Base-by-base conservation (phyloP, 2,797 vertebrate species). In the Parambassis ranga region DNA sequence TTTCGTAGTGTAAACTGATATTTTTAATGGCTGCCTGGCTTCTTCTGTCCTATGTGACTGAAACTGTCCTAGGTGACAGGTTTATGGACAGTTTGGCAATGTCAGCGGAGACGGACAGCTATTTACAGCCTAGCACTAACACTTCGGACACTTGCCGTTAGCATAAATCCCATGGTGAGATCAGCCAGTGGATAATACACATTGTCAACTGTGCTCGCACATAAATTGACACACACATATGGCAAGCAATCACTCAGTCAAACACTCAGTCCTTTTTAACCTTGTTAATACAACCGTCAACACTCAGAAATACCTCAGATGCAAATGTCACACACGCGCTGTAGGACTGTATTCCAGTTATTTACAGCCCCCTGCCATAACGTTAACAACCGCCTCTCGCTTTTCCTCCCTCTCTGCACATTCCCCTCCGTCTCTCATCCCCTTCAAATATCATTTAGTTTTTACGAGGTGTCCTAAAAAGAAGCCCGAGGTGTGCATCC, bases 391-490 rank as follows among this genome's bases (percentile, higher is more conserved):
- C 87, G 83, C 86, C 82, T 87, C 90, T 94, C 90, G 83, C 91
- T 93, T 93, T 91, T 73, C 67, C 60, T 64, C 51, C 62, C 43
- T 47, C 31, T 37, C 71, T n/a, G 16, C 30, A 4, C 28, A 67
- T 38, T 50, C 22, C 52, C 48, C 43, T 58, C 55, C 10, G 35
- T 71, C 81, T 77, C 69, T 66, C 79, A 28, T 81, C 86, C 82
- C 81, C 83, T 93, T 94, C 93, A 93, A 93, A 94, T 93, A 93
- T 93, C 94, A 95, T 96, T 95, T 94, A 93, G 93, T 94, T 96
- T n/a, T 98, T 96, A 97, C 89, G 95, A 96, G 92, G 92, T 90
- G 89, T 93, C 94, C 94, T 96, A 93, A 95, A n/a, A 95, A 93
- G 92, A 80, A 81, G 91, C 91, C 90, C 65, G 91, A 90, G 91